A percentile compares a stretch with the other conserved stretches of the same genome.
phyloP scores from a whole-genome alignment of 2,797 vertebrate species.

The Pristis pectinata region DNA sequence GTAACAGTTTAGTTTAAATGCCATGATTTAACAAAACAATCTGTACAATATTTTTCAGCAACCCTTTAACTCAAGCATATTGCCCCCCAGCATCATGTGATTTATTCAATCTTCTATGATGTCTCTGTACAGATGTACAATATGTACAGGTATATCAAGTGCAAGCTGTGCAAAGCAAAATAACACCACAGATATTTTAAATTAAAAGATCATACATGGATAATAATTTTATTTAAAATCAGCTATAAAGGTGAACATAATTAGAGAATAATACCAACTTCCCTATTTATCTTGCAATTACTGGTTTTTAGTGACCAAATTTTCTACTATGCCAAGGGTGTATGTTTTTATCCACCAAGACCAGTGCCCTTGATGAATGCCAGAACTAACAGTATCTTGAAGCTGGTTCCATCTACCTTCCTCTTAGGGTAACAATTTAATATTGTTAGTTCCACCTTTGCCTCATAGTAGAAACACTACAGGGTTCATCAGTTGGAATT shows the following conservation, averaged over 20 bases:
- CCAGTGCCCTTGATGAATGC: neutral
- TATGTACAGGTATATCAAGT: slow-evolving; percentile 77
- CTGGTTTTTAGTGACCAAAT: neutral
- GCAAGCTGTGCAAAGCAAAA: slow-evolving; percentile 69
- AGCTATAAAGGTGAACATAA: neutral
- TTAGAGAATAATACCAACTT: neutral
- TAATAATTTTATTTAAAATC: neutral
- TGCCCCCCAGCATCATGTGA: slow-evolving; percentile 54
- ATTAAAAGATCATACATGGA: slow-evolving; percentile 40
- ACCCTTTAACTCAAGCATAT: slow-evolving; percentile 53
- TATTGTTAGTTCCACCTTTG: neutral
- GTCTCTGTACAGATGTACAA: slow-evolving; percentile 88
- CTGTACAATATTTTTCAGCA: slow-evolving; percentile 74
- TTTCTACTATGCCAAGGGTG: neutral
- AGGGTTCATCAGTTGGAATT: neutral
- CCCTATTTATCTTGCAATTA: neutral
- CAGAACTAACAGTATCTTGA: neutral
- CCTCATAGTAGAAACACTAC: neutral
- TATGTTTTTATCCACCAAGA: neutral
- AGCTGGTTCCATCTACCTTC: neutral
- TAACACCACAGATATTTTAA: slow-evolving; percentile 63
- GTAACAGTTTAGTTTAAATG: slow-evolving; percentile 63
- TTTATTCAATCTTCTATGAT: slow-evolving; percentile 55
- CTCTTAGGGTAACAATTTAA: neutral
- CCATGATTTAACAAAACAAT: slow-evolving; percentile 74